Base-by-base conservation (phyloP, 1,140 invertebrate genomes). In the Agrilus planipennis region DNA sequence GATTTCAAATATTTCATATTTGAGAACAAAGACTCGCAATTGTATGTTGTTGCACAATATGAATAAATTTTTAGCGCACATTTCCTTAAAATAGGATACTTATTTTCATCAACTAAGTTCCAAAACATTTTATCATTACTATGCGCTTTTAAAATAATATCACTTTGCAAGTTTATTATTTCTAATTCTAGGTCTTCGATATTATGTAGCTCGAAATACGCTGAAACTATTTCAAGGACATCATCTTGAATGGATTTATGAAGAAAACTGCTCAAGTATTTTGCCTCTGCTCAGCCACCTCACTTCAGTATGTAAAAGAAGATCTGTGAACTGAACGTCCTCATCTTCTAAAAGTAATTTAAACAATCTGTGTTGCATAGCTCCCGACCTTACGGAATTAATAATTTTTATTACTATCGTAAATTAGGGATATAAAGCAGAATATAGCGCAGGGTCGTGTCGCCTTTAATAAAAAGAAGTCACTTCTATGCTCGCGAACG, bases 361-460 rank as follows among this genome's bases (percentile, higher is more conserved):
- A 43, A 56, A 53, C 18, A 58, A 16, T 35, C 47, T 45, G 20
- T 46, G 41, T 27, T 56, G 43, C 45, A 53, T 46, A 2, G 48
- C 47, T 49, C 45, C 51, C 19, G 44, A 47, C 54, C 52, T 54
- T 29, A 54, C 53, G 46, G 44, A 55, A 55, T 49, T 50, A 31
- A 54, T 39, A 42, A 54, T 44, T 41, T 52, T 29, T 18, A 44
- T 44, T 27, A 27, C 23, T 12, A 9, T 12, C 23, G 7, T 27
- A 27, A 27, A 12, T 12, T 9, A 7, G 23, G 7, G 7, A 27
- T 27, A 9, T 27, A 27, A 27, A 27, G 7, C 23, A 27, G 23
- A 27, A 27, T 7, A 12, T 27, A 27, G n/a, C n/a, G n/a, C n/a
- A n/a, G n/a, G n/a, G n/a, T n/a, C n/a, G n/a, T n/a, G n/a, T n/a